These are phyloP conservation scores for Tetranychus truncatus DNA, from an alignment of 2,888 invertebrate species.

Conservation along the genomic window DNA sequence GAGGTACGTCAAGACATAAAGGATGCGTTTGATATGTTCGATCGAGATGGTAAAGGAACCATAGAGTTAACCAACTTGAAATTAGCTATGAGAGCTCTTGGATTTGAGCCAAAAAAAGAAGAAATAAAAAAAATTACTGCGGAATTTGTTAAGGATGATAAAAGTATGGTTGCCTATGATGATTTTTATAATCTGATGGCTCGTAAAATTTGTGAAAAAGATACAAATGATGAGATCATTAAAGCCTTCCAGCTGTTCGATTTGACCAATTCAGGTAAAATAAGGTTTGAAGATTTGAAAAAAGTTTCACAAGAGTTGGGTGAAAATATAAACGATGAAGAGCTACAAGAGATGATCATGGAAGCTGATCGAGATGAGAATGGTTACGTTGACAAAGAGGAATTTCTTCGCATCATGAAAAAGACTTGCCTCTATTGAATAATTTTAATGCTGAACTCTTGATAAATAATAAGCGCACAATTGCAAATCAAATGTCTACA, in stretches of 20 bases:
- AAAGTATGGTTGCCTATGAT: slow-evolving; percentile 55
- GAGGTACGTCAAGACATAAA: slow-evolving; percentile 80
- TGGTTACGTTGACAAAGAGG: slow-evolving; percentile 82
- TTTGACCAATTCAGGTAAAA: slow-evolving; percentile 87
- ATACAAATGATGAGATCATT: slow-evolving; percentile 80
- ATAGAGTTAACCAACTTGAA: slow-evolving; percentile 83
- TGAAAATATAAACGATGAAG: slow-evolving; percentile 89
- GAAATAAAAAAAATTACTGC: slow-evolving; percentile 86
- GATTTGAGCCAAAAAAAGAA: slow-evolving; percentile 92
- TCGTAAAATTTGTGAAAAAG: slow-evolving; percentile 83
- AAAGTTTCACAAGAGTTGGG: slow-evolving; percentile 85
- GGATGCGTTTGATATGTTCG: slow-evolving; percentile 87
- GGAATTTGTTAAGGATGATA: slow-evolving; percentile 70
- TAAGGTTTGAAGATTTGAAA: slow-evolving; percentile 79
- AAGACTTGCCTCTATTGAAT: slow-evolving; percentile 76
- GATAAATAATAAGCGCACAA: background rate
- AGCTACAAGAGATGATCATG: slow-evolving; percentile 82
- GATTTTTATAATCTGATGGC: slow-evolving; percentile 76
- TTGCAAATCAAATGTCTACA: too few species aligned
- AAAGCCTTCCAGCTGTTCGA: slow-evolving; percentile 96
- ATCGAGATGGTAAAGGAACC: slow-evolving; percentile 65
- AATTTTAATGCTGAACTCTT: background rate
- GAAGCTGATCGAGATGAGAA: slow-evolving; percentile 92
- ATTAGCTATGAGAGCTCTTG: slow-evolving; percentile 74
- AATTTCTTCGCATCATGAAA: slow-evolving; percentile 89